phyloP scores from a whole-genome alignment of 2,797 vertebrate genomes.

The Trachops cirrhosus region DNA sequence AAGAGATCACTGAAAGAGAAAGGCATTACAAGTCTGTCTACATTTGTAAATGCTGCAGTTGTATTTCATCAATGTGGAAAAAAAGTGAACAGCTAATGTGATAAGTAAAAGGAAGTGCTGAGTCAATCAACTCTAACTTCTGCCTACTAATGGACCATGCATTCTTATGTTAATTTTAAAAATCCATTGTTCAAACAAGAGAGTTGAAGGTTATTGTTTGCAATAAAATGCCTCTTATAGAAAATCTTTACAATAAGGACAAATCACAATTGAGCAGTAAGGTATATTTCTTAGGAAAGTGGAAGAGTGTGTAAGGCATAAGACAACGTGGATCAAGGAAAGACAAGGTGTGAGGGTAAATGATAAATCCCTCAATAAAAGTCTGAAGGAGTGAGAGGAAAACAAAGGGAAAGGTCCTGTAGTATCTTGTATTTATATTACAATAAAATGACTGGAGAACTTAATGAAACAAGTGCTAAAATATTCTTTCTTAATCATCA shows the following conservation, averaged over 20 bases:
- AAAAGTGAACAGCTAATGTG: background rate
- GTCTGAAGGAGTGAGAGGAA: background rate
- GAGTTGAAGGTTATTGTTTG: background rate
- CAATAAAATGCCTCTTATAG: background rate
- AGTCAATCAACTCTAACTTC: background rate
- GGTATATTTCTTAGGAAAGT: background rate
- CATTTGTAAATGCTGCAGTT: background rate
- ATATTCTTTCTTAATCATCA: background rate
- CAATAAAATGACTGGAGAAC: background rate
- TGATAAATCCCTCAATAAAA: background rate
- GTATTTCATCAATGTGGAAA: background rate
- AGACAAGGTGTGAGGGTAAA: background rate
- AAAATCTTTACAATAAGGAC: background rate
- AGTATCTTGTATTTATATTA: background rate
- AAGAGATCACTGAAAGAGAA: background rate
- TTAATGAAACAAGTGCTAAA: background rate
- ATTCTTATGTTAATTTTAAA: background rate
- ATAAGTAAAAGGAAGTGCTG: background rate
- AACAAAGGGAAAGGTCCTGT: background rate
- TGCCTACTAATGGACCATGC: background rate
- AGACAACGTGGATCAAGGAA: background rate
- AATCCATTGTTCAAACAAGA: background rate
- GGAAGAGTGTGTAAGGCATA: background rate
- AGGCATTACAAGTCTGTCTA: rapidly evolving
- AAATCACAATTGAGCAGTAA: background rate